Conservation (phyloP, 1,140 invertebrate genomes). For the Delia radicum region DNA sequence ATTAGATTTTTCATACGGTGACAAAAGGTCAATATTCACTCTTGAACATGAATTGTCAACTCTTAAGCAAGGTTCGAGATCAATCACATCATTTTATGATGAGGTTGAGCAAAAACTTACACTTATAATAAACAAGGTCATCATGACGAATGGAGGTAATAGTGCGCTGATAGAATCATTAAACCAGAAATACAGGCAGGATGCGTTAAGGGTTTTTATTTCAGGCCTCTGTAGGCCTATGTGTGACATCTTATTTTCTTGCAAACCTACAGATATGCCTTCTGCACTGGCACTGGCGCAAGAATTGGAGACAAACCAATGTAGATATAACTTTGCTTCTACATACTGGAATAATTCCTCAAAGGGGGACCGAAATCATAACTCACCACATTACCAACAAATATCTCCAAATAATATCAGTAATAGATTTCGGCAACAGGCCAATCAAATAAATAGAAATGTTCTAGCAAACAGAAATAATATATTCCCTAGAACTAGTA, state of each 20-base stretch:
- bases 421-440: background rate
- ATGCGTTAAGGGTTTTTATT: slow-evolving; percentile 27
- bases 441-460: background rate
- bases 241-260: slow-evolving; percentile 26
- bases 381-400: background rate
- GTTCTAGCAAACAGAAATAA: background rate
- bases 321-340: slow-evolving; percentile 17
- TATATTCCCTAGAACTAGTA: too few species aligned
- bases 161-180: slow-evolving; percentile 11
- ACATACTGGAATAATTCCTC: background rate
- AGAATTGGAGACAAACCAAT: slow-evolving; percentile 27
- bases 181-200: slow-evolving; percentile 28
- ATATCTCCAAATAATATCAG: background rate
- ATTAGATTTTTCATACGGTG: too few species aligned
- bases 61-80: too few species aligned
- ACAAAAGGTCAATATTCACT: too few species aligned
- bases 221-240: slow-evolving; percentile 24
- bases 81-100: too few species aligned
- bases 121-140: slow-evolving; percentile 36
- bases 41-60: too few species aligned
- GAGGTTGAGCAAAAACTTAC: too few species aligned
- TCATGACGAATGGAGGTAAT: slow-evolving; percentile 24
- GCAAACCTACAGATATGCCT: slow-evolving; percentile 22
- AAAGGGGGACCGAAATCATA: background rate
- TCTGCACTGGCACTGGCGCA: slow-evolving; percentile 16